Evolutionary conservation across 2,113 vertebrate genomes (phyloP), one percentile per base, ranked within the genome.

Genomic region (Mionectes macconnelli): DNA sequence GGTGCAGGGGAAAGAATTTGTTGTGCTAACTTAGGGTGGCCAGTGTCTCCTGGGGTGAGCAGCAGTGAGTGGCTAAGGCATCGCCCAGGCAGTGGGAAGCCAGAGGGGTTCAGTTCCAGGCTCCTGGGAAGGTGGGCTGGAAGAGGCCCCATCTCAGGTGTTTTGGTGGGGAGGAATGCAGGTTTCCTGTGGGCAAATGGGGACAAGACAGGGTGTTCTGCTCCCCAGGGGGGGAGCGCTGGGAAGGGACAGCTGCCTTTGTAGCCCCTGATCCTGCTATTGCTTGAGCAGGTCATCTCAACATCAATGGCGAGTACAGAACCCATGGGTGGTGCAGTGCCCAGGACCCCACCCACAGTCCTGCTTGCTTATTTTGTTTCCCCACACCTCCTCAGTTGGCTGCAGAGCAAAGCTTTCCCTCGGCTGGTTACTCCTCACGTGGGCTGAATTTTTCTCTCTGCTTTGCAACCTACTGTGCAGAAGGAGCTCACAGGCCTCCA

Each of bases 101-200:
- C 40, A 1, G 0, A 3, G 12, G 15, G 1, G 12, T 63, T 90
- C 24, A 44, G 50, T 8, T 1, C 0, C 10, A 20, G 35, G 21
- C 33, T 78, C 1, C 45, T 60, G 60, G 31, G 84, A 68, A 35
- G 28, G 15, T 25, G 27, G 7, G 3, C 8, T 64, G 23, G 44
- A 45, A 44, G 64, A 73, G n/a, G 9, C 30, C 15, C 19, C 1
- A 0, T 49, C 23, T 50, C 3, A 2, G 18, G 1, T 63, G 44
- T 60, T 83, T 37, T 45, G 25, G 15, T 80, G 55, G 33, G 39
- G 20, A 62, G 37, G 22, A 56, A 18, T 5, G 1, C 30, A 40
- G 27, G 9, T 78, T 74, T 88, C 14, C n/a, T 86, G 13, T 0
- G 0, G 30, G n/a, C 0, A 2, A 13, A 33, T 0, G 5, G 44